Evolutionary conservation across 2,113 vertebrate genomes (phyloP), one percentile per base, ranked within the genome.

Genomic region (Pavo muticus): DNA sequence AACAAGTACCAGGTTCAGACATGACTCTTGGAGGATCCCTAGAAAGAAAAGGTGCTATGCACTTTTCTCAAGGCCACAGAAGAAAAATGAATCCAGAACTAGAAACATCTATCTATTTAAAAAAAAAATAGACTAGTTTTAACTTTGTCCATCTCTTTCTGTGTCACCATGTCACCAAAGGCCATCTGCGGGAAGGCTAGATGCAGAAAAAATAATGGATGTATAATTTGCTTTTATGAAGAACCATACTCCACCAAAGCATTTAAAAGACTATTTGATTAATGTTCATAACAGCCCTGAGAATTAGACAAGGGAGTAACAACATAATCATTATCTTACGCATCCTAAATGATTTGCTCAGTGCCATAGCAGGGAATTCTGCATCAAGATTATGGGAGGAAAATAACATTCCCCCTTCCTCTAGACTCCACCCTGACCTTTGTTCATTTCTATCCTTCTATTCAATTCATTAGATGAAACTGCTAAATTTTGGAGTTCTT

Each of bases 331-430:
- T 45, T 61, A 72, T 14, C 40, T 48, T 30, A 61, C 18, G 77
- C 1, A 0, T 64, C 30, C 20, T 82, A 40, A 65, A 83, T 48
- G 1, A 24, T 54, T 56, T 50, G 3, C 1, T 72, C 50, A 25
- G 8, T 84, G 23, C 5, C 35, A 72, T 16, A 75, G 23, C 27
- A 14, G 9, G 16, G 3, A 90, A 42, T 14, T 35, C 15, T 60
- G 10, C 11, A 24, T 19, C 29, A 39, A 25, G 70, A 54, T 35
- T n/a, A 2, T 3, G 25, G 2, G 19, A 11, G 0, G 3, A 21
- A 27, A 67, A 47, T 59, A 17, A 0, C 1, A 16, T 27, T 64
- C 25, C 16, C 25, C 7, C 7, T 40, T 40, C 61, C 24, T 8
- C 10, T 27, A 64, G 24, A 37, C 25, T 27, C 11, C 24, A 63